These are phyloP conservation scores for Anadara kagoshimensis DNA, from an alignment of 1,140 invertebrate genomes.

Conservation along the genomic window DNA sequence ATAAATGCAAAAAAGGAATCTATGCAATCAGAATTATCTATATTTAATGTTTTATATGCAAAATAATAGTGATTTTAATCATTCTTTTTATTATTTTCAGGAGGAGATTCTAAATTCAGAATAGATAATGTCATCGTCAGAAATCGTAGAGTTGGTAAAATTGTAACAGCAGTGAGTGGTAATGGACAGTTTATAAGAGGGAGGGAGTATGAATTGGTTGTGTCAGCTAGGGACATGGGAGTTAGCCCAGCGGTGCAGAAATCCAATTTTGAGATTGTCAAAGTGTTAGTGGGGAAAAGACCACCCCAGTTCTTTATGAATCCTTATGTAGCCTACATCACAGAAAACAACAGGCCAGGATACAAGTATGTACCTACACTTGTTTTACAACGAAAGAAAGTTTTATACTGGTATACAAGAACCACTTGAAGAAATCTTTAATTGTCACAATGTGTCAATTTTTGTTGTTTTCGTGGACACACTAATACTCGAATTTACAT, in stretches of 20 bases:
- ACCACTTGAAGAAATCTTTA: too few species aligned
- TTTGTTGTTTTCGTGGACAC: too few species aligned
- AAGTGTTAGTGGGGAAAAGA: slow-evolving; percentile 51
- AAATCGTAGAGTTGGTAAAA: slow-evolving; percentile 47
- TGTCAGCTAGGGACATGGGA: slow-evolving; percentile 51
- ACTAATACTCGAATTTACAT: too few species aligned
- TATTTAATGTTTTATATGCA: too few species aligned
- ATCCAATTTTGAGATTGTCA: slow-evolving; percentile 51
- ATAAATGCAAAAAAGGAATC: too few species aligned
- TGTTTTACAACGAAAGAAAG: neutral
- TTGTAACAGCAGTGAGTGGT: slow-evolving; percentile 51
- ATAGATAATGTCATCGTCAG: slow-evolving; percentile 41
- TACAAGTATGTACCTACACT: slow-evolving; percentile 48
- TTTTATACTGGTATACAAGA: too few species aligned
- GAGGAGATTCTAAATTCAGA: slow-evolving; percentile 53
- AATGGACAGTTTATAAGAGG: slow-evolving; percentile 51
- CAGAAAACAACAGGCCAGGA: slow-evolving; percentile 54
- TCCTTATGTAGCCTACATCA: slow-evolving; percentile 52
- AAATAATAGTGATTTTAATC: too few species aligned
- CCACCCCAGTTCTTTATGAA: slow-evolving; percentile 61
- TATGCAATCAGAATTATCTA: too few species aligned
- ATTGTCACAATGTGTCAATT: too few species aligned
- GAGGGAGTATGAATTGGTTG: slow-evolving; percentile 49
- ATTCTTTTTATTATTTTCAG: slow-evolving; percentile 27
- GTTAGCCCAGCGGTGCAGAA: slow-evolving; percentile 36